Base-by-base conservation (phyloP, 2,888 invertebrate genomes). In the Matsumyia berberina region DNA sequence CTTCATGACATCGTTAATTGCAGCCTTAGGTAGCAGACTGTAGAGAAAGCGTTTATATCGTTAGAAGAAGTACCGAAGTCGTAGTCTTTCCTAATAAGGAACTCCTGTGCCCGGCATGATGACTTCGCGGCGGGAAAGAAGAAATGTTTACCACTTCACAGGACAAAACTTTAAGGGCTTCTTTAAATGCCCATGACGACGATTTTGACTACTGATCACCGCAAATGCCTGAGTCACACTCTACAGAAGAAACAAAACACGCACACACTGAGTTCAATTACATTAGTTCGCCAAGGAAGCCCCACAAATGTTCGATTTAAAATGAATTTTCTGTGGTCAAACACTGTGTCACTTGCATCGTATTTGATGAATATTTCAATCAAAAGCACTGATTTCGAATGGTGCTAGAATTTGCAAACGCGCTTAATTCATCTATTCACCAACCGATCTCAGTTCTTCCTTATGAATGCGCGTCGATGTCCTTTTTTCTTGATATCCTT, bases 311-410 rank as follows among this genome's bases (percentile, higher is more conserved):
- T 31, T 57, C 24, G 12, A 49, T 35, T 37, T 0, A 49, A 46
- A 33, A 12, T 12, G 31, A 42, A 67, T 17, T 42, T 8, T 53
- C 12, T 49, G 49, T 24, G 46, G 35, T 49, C 46, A 46, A 35
- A 46, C n/a, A 64, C n/a, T 35, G 0, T 8, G 8, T 42, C 49
- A 55, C 62, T 33, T 39, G 5, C 64, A n/a, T 15, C 1, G 24
- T 29, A 17, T 31, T 37, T 66, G 85, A 58, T 80, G 85, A 49
- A 17, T 46, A 53, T 87, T 89, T 89, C 88, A 89, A 88, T 89
- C 88, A 88, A 90, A 90, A 90, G 90, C 90, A 90, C 90, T 90
- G 90, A 90, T 90, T 90, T 90, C 90, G 90, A 90, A 90, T 90
- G 90, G 90, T 90, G 90, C 90, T 90, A 90, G 90, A 90, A 88